Percentiles rank a stretch among this genome's conserved stretches.
Conservation (phyloP, 2,113 vertebrate species). For the Corythornis cristatus region DNA sequence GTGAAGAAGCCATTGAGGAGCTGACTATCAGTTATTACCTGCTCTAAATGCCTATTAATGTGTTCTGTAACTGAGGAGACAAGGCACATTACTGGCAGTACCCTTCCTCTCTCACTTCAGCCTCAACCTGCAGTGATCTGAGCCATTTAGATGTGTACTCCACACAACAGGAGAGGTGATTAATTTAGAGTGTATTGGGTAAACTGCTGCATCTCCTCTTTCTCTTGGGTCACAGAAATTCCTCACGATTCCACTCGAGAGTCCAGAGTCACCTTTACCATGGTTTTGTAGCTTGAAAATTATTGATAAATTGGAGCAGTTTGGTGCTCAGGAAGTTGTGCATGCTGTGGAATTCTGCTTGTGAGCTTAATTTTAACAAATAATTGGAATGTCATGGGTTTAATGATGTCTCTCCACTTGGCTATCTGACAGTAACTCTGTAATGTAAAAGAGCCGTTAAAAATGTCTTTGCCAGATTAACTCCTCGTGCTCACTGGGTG, state of each 20-base stretch:
- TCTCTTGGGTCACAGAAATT: not conserved
- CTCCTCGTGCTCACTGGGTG: slow-evolving; percentile 28
- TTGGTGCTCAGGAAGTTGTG: slow-evolving; percentile 14
- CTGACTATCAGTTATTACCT: not conserved
- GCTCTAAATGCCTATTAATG: not conserved
- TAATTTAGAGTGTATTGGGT: not conserved
- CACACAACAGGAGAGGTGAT: not conserved
- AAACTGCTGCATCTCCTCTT: not conserved
- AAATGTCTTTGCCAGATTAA: slow-evolving; percentile 67
- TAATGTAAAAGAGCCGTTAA: slow-evolving; percentile 60
- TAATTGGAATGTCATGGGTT: slow-evolving; percentile 67
- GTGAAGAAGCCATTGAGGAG: not conserved
- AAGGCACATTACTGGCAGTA: not conserved
- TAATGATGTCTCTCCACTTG: slow-evolving; percentile 65
- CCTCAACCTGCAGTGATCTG: not conserved
- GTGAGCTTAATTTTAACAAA: slow-evolving; percentile 65
- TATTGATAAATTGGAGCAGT: slow-evolving; percentile 15
- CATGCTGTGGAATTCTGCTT: slow-evolving; percentile 17
- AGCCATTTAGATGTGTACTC: not conserved
- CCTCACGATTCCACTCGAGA: not conserved
- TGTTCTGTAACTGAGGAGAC: not conserved
- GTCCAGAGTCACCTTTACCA: not conserved
- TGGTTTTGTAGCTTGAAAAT: slow-evolving; percentile 12
- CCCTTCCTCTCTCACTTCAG: not conserved
- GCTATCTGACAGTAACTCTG: slow-evolving; percentile 57